These are phyloP conservation scores for Diabrotica virgifera DNA, from an alignment of 1,140 invertebrate genomes.

Conservation along the genomic window DNA sequence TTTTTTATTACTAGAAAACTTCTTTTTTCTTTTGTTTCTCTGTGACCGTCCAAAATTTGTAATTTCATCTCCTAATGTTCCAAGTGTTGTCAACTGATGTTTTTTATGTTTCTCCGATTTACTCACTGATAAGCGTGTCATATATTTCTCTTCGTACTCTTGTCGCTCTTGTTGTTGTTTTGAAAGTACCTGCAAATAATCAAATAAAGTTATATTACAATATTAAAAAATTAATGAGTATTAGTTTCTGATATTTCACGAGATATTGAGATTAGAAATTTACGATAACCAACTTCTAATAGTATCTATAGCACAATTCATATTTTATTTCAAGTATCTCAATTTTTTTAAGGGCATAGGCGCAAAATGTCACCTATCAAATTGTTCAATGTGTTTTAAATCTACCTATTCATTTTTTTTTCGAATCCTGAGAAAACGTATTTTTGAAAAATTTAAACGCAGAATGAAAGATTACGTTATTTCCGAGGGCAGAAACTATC, in stretches of 20 bases:
- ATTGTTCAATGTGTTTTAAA: no score
- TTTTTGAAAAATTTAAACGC: no score
- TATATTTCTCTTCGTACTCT: conserved; percentile 89
- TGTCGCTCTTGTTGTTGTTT: conserved; percentile 67
- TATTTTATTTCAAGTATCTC: not conserved
- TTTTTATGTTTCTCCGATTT: conserved; percentile 82
- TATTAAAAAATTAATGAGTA: no score
- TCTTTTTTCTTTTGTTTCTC: conserved; percentile 51
- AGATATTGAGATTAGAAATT: no score
- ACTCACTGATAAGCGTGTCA: conserved; percentile 81
- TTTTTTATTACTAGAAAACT: conserved; percentile 43
- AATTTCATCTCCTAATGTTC: conserved; percentile 77
- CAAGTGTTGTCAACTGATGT: conserved; percentile 68
- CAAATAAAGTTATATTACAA: no score
- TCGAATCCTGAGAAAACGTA: no score
- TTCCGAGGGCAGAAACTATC: no score
- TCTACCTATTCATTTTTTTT: no score
- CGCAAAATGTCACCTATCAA: no score
- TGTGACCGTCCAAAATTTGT: conserved; percentile 60
- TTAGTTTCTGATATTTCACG: no score
- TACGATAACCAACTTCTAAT: not conserved
- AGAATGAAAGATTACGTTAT: no score
- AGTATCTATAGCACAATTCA: not conserved
- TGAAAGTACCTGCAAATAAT: conserved; percentile 47
- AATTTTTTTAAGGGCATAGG: no score